Conservation (phyloP, 1,140 invertebrate genomes). For the Diachasmimorpha longicaudata region DNA sequence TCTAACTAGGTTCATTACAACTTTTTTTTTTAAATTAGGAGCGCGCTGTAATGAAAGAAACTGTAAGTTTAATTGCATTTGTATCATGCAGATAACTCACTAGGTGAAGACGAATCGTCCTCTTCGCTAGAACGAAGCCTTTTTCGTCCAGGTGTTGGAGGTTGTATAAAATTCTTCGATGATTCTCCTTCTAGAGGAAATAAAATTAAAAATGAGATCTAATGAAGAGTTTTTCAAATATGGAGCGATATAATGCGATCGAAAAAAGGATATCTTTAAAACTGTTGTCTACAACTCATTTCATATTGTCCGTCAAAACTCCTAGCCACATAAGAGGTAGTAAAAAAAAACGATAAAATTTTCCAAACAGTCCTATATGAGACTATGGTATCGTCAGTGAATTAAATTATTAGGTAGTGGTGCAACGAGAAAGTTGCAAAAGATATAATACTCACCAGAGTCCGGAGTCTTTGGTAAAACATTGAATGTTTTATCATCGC, state of each 20-base stretch:
- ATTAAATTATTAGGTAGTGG: neutral
- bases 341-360: too few species aligned
- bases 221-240: too few species aligned
- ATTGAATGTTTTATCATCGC: constrained; percentile 25
- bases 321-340: too few species aligned
- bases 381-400: too few species aligned
- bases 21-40: constrained; percentile 41
- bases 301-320: too few species aligned
- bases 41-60: constrained; percentile 36
- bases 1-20: constrained; percentile 43
- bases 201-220: too few species aligned
- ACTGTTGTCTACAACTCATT: too few species aligned
- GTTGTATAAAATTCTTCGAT: constrained; percentile 45
- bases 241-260: too few species aligned
- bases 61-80: constrained; percentile 33
- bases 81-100: constrained; percentile 46
- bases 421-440: constrained; percentile 55
- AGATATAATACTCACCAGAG: constrained; percentile 65
- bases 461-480: constrained; percentile 35
- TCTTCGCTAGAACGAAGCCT: constrained; percentile 55
- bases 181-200: constrained; percentile 11
- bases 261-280: too few species aligned
- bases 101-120: constrained; percentile 56
- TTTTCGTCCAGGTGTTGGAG: constrained; percentile 48
- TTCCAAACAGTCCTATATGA: too few species aligned